Percentiles rank a stretch among this genome's conserved stretches.
These are phyloP conservation scores for Megalops atlanticus DNA, from an alignment of 2,113 vertebrate genomes.

Conservation along the genomic window DNA sequence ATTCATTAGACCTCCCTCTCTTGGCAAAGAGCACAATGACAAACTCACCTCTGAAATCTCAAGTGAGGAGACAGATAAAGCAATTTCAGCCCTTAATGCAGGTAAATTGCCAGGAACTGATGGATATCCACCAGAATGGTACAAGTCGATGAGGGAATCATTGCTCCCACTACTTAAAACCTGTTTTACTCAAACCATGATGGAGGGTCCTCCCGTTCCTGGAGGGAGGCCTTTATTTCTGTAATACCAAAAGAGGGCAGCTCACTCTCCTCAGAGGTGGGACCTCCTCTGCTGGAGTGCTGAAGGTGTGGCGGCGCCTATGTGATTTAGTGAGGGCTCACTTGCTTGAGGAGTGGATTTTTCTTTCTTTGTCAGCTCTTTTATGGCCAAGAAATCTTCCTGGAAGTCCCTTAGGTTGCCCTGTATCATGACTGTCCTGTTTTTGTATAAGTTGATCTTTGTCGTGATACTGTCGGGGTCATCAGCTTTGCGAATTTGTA, in stretches of 20 bases:
- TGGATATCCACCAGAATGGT: conserved; percentile 8
- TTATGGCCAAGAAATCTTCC: background rate
- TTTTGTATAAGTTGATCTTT: background rate
- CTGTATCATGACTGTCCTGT: too few relatives aligned
- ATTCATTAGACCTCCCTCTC: conserved; percentile 5
- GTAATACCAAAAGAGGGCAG: conserved; percentile 17
- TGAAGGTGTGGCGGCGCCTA: background rate
- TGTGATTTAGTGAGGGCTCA: background rate
- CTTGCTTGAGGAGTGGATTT: background rate
- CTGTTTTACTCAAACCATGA: background rate
- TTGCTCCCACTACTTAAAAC: background rate
- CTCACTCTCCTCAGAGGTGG: background rate
- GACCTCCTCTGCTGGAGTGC: background rate
- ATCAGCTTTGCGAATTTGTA: background rate
- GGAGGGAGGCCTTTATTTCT: background rate
- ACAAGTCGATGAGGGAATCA: background rate
- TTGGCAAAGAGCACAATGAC: background rate
- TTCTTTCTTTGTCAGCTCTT: background rate
- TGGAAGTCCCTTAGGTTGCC: background rate
- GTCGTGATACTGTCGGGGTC: background rate
- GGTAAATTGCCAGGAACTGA: conserved; percentile 6
- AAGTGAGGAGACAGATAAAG: background rate
- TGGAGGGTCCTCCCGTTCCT: background rate
- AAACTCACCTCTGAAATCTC: background rate
- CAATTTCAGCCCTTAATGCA: background rate